Conservation (phyloP, 2,888 invertebrate genomes). For the Drosophila lutescens region DNA sequence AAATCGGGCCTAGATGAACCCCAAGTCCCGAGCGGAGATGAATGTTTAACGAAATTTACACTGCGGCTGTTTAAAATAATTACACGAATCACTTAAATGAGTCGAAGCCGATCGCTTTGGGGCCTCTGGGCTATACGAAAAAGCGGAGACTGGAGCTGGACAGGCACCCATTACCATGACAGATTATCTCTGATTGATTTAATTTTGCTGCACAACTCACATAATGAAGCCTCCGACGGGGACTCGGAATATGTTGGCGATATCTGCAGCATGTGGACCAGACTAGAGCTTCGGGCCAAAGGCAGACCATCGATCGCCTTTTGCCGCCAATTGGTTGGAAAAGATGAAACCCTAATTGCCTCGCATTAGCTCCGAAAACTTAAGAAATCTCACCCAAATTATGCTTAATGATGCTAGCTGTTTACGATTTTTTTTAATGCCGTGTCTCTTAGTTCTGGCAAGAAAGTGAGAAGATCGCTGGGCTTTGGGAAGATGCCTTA, state of each 20-base stretch:
- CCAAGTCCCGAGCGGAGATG: constrained; percentile 48
- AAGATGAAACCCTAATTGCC: constrained; percentile 74
- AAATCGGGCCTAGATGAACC: constrained; percentile 66
- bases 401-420: constrained; percentile 68
- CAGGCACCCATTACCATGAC: constrained; percentile 77
- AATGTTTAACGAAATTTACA: constrained; percentile 78
- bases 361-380: constrained; percentile 73
- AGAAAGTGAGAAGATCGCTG: constrained; percentile 29
- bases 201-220: constrained; percentile 59
- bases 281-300: constrained; percentile 66
- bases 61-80: constrained; percentile 80
- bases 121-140: constrained; percentile 21
- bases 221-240: constrained; percentile 64
- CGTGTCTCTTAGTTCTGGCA: constrained; percentile 28
- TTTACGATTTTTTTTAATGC: constrained; percentile 35
- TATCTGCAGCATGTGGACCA: constrained; percentile 51
- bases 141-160: constrained; percentile 39
- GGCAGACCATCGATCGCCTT: constrained; percentile 50
- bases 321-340: constrained; percentile 76
- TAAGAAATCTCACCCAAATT: constrained; percentile 73
- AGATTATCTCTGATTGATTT: constrained; percentile 81
- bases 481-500: not conserved
- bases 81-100: constrained; percentile 79
- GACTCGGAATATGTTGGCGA: constrained; percentile 8
- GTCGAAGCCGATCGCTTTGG: constrained; percentile 48